Evolutionary conservation across 2,888 invertebrate species (phyloP).

Genomic region (Alsophila aescularia): DNA sequence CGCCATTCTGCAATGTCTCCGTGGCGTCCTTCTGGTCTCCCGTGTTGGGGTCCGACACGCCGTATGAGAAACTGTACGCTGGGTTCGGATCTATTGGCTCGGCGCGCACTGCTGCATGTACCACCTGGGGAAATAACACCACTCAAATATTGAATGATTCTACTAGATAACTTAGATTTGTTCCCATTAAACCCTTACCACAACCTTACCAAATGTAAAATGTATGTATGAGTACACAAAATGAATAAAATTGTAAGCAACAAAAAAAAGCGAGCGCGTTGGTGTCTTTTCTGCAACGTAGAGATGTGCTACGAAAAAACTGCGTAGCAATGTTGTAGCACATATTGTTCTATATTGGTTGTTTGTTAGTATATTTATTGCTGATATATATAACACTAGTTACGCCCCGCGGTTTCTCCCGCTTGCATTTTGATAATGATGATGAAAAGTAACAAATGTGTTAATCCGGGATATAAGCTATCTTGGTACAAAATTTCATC

Average conservation of each 20-base stretch:
- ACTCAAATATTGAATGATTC: not conserved
- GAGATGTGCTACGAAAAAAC: constrained; percentile 13
- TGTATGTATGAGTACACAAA: no score
- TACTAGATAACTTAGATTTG: not conserved
- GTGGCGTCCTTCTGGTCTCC: constrained; percentile 81
- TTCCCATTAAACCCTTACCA: not conserved
- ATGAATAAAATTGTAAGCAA: constrained; percentile 2
- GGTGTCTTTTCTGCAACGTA: constrained; percentile 23
- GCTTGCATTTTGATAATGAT: no score
- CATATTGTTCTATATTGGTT: not conserved
- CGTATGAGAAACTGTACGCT: constrained; percentile 81
- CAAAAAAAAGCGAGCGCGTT: constrained; percentile 16
- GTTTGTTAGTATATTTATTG: no score
- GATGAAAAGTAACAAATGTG: no score
- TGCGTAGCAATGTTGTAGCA: constrained; percentile 12
- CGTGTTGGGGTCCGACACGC: constrained; percentile 78
- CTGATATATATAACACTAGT: no score
- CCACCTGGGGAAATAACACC: constrained; percentile 47
- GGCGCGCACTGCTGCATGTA: constrained; percentile 62
- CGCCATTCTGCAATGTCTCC: constrained; percentile 80
- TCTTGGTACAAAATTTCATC: no score
- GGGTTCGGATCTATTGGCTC: constrained; percentile 82
- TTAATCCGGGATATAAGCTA: no score
- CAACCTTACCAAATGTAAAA: not conserved
- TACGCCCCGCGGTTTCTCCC: no score